Percentiles rank a stretch among this genome's conserved stretches.
Conservation (phyloP, 2,888 invertebrate species). For the Miltochrista miniata region DNA sequence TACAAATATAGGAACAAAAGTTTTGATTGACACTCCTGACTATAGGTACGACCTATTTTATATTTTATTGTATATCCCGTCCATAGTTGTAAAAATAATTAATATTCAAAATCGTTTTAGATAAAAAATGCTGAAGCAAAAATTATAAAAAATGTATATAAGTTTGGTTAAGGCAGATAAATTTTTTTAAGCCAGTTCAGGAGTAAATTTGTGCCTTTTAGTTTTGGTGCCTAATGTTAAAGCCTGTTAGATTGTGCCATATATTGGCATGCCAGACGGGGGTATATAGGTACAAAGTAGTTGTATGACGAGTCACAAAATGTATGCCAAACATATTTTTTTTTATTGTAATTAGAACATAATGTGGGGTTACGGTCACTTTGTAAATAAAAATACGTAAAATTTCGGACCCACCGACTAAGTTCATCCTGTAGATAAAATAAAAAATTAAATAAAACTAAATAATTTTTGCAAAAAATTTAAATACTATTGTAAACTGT, state of each 20-base stretch:
- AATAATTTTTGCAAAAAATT: conserved; percentile 32
- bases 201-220: conserved; percentile 62
- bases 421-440: conserved; percentile 59
- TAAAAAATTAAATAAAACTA: conserved; percentile 25
- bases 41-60: conserved; percentile 21
- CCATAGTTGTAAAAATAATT: conserved; percentile 23
- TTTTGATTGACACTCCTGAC: conserved; percentile 24
- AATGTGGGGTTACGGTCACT: conserved; percentile 59
- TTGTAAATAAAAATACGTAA: conserved; percentile 72
- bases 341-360: conserved; percentile 60
- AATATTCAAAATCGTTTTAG: conserved; percentile 4
- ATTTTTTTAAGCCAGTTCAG: conserved; percentile 22
- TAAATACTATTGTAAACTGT: conserved; percentile 1
- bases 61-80: conserved; percentile 20
- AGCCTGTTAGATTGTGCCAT: conserved; percentile 61
- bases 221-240: conserved; percentile 61
- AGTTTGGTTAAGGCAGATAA: background rate
- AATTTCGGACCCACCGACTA: conserved; percentile 73
- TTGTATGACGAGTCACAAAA: conserved; percentile 78
- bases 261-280: conserved; percentile 51
- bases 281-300: conserved; percentile 71
- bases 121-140: conserved; percentile 12
- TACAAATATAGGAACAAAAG: conserved; percentile 39
- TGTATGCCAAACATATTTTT: conserved; percentile 78
- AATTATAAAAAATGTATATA: conserved; percentile 1